Base-by-base conservation (phyloP, 2,113 vertebrate species). In the Phainopepla nitens region DNA sequence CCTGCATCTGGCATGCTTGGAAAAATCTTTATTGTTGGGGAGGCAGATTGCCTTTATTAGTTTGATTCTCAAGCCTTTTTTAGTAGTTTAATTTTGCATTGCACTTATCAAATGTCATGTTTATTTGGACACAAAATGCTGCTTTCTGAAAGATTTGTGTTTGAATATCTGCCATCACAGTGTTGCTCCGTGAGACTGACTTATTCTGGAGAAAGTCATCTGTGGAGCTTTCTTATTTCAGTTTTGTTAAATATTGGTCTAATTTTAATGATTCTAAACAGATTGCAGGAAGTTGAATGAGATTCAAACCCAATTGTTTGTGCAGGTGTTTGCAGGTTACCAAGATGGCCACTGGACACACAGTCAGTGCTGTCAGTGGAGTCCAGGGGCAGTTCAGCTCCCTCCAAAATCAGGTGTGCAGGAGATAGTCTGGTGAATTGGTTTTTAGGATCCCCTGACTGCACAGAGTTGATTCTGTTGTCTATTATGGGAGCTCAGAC, bases 261-360 rank as follows among this genome's bases (percentile, higher is more conserved):
- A 21, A 73, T 86, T 51, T 51, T n/a, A 44, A 75, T 61, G 49
- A 44, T 53, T 79, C 28, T 24, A 19, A 66, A 62, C 10, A 44
- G 60, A 47, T n/a, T n/a, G 21, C 24, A 70, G 83, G 44, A 57
- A 61, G 39, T 2, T 15, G 36, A 41, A 9, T 49, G 36, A 47
- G 27, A 49, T 44, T 70, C 36, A 57, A 79, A 56, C 11, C 8
- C 44, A 57, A 10, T 24, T 53, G 41, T 54, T 66, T 50, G 15
- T 51, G 36, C 60, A 51, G 36, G 50, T 35, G 31, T 62, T 86
- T 57, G 17, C 42, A 57, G 65, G n/a, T 51, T 23, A 56, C 41
- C 23, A 39, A 0, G 42, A 15, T 33, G 56, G 27, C 18, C 70
- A 17, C 29, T 24, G 75, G 41, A 33, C 33, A 56, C 0, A 0